These are phyloP conservation scores for Bombus polaris DNA, from an alignment of 1,140 invertebrate genomes.

Conservation along the genomic window DNA sequence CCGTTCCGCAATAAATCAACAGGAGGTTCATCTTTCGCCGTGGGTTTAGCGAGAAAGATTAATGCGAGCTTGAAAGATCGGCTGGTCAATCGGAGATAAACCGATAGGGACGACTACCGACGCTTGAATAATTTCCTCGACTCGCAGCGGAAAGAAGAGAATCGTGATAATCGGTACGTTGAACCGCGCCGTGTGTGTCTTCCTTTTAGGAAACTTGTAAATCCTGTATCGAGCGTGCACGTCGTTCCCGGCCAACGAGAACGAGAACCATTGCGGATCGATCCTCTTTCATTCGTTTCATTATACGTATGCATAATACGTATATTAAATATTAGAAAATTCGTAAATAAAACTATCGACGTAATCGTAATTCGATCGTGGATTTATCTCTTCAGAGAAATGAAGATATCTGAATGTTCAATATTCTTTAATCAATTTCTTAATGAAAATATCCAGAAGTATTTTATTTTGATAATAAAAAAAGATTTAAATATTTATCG, in stretches of 20 bases:
- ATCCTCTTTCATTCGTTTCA: background rate
- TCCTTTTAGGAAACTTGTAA: slow-evolving; percentile 52
- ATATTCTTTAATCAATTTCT: no score
- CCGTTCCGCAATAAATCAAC: slow-evolving; percentile 44
- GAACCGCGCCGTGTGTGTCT: slow-evolving; percentile 25
- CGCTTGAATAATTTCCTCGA: slow-evolving; percentile 47
- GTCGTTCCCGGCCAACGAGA: background rate
- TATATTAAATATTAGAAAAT: no score
- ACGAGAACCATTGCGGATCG: background rate
- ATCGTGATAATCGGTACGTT: slow-evolving; percentile 45
- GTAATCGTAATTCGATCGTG: no score
- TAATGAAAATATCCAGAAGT: no score
- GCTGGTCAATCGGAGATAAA: slow-evolving; percentile 35
- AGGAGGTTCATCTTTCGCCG: slow-evolving; percentile 18
- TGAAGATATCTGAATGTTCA: no score
- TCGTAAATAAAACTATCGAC: no score
- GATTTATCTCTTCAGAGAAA: no score
- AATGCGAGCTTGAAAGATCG: slow-evolving; percentile 26
- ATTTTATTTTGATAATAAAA: no score
- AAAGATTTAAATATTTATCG: no score
- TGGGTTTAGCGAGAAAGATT: slow-evolving; percentile 33
- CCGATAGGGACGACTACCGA: slow-evolving; percentile 30
- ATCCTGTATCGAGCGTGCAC: slow-evolving; percentile 15
- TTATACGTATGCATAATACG: no score
- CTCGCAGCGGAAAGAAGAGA: background rate